Conservation (phyloP, 2,888 invertebrate genomes). For the Phytoseiulus persimilis region DNA sequence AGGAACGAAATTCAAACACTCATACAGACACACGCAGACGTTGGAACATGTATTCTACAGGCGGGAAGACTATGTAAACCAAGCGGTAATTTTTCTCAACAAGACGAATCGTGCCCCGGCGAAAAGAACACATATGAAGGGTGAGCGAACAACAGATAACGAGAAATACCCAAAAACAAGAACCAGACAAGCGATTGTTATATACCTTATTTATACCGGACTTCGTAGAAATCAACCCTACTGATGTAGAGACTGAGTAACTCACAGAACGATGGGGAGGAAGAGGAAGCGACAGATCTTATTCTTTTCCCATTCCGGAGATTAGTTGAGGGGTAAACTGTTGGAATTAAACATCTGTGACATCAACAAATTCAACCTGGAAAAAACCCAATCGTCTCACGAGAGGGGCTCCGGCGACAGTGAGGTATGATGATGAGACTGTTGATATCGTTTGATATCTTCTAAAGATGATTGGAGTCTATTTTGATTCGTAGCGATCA, state of each 20-base stretch:
- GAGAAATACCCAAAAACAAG: background rate
- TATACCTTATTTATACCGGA: conserved; percentile 38
- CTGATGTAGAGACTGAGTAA: background rate
- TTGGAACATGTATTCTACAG: background rate
- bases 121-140: background rate
- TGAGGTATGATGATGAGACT: background rate
- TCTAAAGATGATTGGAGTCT: background rate
- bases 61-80: background rate
- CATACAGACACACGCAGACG: background rate
- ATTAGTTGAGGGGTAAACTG: background rate
- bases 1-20: background rate
- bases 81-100: background rate
- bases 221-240: conserved; percentile 13
- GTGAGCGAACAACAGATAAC: conserved; percentile 15
- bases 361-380: background rate
- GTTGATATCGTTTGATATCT: background rate
- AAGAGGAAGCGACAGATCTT: background rate
- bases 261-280: background rate
- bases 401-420: background rate
- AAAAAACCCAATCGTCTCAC: background rate
- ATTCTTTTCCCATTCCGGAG: background rate
- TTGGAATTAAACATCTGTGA: background rate
- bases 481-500: background rate
- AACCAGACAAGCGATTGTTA: conserved; percentile 15
- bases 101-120: background rate